Evolutionary conservation across 1,140 invertebrate species (phyloP).

Genomic region (Calosoma granatense): DNA sequence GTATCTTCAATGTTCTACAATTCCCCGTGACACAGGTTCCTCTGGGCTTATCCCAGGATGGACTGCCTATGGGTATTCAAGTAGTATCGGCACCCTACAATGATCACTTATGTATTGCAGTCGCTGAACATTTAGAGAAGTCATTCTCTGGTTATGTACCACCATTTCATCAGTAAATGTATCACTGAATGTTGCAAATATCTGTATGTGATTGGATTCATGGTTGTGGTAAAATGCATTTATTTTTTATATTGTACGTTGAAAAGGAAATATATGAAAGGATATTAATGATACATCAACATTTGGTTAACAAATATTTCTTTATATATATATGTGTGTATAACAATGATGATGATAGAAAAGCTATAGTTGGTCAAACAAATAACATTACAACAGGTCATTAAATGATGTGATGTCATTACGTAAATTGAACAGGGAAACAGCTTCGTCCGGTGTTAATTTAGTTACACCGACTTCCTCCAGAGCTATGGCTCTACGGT

Average conservation of each 20-base stretch:
- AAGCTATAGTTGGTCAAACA: too few species aligned
- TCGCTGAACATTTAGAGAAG: constrained; percentile 70
- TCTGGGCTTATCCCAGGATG: constrained; percentile 58
- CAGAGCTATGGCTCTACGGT: constrained; percentile 38
- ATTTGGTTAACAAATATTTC: too few species aligned
- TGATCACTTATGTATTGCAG: constrained; percentile 73
- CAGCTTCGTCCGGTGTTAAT: constrained; percentile 45
- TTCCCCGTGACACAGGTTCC: constrained; percentile 77
- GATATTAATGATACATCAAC: too few species aligned
- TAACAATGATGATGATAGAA: too few species aligned
- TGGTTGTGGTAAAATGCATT: too few species aligned
- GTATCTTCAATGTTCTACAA: constrained; percentile 76
- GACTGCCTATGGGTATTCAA: constrained; percentile 72
- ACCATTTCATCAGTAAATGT: too few species aligned
- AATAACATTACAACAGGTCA: constrained; percentile 18
- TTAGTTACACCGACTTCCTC: constrained; percentile 53
- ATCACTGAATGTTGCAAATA: too few species aligned
- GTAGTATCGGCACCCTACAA: constrained; percentile 65
- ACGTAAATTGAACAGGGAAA: constrained; percentile 44
- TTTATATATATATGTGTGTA: too few species aligned
- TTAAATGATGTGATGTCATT: constrained; percentile 37
- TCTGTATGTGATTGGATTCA: too few species aligned
- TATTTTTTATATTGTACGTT: too few species aligned
- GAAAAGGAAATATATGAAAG: too few species aligned
- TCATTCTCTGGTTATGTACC: constrained; percentile 75